Evolutionary conservation across 2,888 invertebrate species (phyloP).

Genomic region (Polylopha cassiicola): DNA sequence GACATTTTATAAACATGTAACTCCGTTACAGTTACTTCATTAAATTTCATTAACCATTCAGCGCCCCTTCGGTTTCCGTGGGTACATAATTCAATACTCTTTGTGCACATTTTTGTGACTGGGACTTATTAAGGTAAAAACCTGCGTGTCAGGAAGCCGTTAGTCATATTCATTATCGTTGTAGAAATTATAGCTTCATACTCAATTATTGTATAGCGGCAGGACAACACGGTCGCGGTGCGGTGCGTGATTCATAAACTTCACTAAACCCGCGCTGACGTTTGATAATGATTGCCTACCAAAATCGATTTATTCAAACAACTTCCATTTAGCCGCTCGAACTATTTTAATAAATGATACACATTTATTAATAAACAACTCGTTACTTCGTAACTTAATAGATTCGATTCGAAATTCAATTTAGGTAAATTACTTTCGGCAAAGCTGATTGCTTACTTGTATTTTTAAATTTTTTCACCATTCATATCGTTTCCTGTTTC

Average conservation of each 20-base stretch:
- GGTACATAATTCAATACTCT: constrained; percentile 53
- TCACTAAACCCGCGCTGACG: constrained; percentile 40
- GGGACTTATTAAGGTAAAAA: constrained; percentile 61
- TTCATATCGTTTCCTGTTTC: too few species aligned
- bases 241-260: constrained; percentile 58
- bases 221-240: constrained; percentile 36
- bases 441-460: too few species aligned
- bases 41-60: constrained; percentile 32
- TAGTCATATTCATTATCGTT: constrained; percentile 69
- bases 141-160: constrained; percentile 63
- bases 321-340: constrained; percentile 36
- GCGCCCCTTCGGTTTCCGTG: constrained; percentile 36
- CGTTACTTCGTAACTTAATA: too few species aligned
- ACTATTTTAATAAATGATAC: constrained; percentile 26
- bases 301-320: constrained; percentile 38
- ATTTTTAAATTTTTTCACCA: too few species aligned
- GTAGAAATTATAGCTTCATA: constrained; percentile 67
- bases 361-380: too few species aligned
- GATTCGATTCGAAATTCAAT: too few species aligned
- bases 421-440: too few species aligned
- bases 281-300: constrained; percentile 44
- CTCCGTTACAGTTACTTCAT: constrained; percentile 14
- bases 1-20: too few species aligned
- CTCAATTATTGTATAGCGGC: constrained; percentile 56
- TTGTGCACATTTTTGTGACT: constrained; percentile 52